Evolutionary conservation across 1,140 invertebrate genomes (phyloP).

Genomic region (Lysiphlebus fabarum): DNA sequence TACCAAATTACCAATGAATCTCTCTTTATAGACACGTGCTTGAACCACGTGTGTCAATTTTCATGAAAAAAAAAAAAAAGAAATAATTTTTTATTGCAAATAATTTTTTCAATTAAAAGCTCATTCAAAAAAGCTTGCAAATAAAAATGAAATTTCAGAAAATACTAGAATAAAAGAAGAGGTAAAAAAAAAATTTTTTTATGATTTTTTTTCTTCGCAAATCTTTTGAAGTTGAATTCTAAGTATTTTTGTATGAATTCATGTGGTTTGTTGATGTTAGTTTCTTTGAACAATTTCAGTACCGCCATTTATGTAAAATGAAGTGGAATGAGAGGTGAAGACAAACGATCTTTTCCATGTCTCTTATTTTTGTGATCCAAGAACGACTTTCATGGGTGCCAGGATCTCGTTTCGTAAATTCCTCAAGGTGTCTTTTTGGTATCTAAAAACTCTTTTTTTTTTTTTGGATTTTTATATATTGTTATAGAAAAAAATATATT

Average conservation of each 20-base stretch:
- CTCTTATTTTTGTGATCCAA: background rate
- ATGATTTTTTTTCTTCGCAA: too few relatives aligned
- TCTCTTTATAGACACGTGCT: conserved; percentile 17
- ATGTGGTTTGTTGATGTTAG: background rate
- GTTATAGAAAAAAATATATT: too few relatives aligned
- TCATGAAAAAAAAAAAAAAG: background rate
- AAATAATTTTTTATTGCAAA: background rate
- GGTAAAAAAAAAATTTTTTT: too few relatives aligned
- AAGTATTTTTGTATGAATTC: background rate
- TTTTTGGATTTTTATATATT: too few relatives aligned
- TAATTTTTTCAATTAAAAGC: too few relatives aligned
- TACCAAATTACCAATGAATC: conserved; percentile 4
- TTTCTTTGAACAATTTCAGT: background rate
- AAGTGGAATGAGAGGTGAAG: conserved; percentile 16
- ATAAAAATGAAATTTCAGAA: too few relatives aligned
- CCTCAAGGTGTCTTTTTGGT: conserved; percentile 23
- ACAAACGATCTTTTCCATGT: background rate
- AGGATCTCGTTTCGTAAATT: conserved; percentile 26
- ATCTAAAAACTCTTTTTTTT: too few relatives aligned
- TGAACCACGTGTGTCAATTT: background rate
- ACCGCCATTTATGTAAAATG: background rate
- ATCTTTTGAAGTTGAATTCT: background rate
- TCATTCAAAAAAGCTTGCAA: too few relatives aligned
- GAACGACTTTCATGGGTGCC: conserved; percentile 14
- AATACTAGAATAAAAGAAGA: too few relatives aligned